These are phyloP conservation scores for Trinorchestia longiramus DNA, from an alignment of 1,140 invertebrate genomes.

Conservation along the genomic window DNA sequence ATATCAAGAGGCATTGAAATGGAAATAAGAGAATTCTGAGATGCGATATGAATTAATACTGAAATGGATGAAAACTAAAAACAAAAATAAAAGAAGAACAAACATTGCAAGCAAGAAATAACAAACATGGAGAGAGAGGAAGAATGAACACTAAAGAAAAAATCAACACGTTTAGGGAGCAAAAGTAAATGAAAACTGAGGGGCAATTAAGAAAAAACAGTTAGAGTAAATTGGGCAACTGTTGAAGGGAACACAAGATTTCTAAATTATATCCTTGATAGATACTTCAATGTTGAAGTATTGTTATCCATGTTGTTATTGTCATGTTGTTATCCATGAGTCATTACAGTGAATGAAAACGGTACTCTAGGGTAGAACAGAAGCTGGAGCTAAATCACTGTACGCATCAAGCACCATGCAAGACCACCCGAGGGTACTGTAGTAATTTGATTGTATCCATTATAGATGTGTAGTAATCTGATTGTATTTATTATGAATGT, in stretches of 20 bases:
- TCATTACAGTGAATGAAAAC: not conserved
- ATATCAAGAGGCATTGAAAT: too few species aligned
- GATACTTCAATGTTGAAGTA: not conserved
- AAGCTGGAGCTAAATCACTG: not conserved
- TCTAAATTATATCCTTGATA: not conserved
- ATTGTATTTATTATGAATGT: not conserved
- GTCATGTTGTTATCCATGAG: too few species aligned
- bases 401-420: not conserved
- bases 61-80: too few species aligned
- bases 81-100: not conserved
- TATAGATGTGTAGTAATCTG: not conserved
- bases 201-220: too few species aligned
- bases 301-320: too few species aligned
- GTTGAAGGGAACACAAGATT: not conserved
- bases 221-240: too few species aligned
- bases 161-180: too few species aligned
- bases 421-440: not conserved
- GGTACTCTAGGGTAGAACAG: not conserved
- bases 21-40: too few species aligned
- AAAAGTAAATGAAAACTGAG: too few species aligned
- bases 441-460: not conserved
- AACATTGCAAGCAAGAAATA: not conserved
- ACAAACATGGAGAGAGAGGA: not conserved
- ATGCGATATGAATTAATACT: too few species aligned
- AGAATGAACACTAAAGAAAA: too few species aligned